Conservation (phyloP, 2,888 invertebrate genomes). For the Petrophora chlorosata region DNA sequence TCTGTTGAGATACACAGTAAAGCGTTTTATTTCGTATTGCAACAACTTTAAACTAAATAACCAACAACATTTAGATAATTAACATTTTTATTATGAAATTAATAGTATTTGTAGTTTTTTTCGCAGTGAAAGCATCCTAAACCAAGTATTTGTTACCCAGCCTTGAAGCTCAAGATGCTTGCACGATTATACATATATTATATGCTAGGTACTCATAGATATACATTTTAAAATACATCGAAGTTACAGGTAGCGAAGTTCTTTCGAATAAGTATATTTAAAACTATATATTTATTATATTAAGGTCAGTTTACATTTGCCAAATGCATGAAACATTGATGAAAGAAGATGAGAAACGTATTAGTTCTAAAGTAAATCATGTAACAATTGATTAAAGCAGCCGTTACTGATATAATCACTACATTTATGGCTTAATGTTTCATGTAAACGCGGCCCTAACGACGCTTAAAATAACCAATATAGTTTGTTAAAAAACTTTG, state of each 20-base stretch:
- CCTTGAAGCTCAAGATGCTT: slow-evolving; percentile 47
- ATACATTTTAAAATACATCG: slow-evolving; percentile 9
- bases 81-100: slow-evolving; percentile 35
- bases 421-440: too few species aligned
- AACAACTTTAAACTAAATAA: slow-evolving; percentile 45
- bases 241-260: slow-evolving; percentile 1
- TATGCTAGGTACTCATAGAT: too few species aligned
- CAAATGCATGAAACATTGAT: too few species aligned
- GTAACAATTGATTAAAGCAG: too few species aligned
- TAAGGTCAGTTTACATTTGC: neutral
- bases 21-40: slow-evolving; percentile 44
- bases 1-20: slow-evolving; percentile 42
- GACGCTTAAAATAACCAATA: too few species aligned
- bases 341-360: too few species aligned
- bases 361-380: too few species aligned
- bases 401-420: too few species aligned
- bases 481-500: neutral
- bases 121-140: slow-evolving; percentile 43
- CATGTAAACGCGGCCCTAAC: too few species aligned
- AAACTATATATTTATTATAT: slow-evolving; percentile 1
- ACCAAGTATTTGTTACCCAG: slow-evolving; percentile 45
- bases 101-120: slow-evolving; percentile 1
- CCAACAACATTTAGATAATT: slow-evolving; percentile 41
- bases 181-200: slow-evolving; percentile 23
- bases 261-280: neutral